Evolutionary conservation across 2,797 vertebrate genomes (phyloP).

Genomic region (Anabacerthia variegaticeps): DNA sequence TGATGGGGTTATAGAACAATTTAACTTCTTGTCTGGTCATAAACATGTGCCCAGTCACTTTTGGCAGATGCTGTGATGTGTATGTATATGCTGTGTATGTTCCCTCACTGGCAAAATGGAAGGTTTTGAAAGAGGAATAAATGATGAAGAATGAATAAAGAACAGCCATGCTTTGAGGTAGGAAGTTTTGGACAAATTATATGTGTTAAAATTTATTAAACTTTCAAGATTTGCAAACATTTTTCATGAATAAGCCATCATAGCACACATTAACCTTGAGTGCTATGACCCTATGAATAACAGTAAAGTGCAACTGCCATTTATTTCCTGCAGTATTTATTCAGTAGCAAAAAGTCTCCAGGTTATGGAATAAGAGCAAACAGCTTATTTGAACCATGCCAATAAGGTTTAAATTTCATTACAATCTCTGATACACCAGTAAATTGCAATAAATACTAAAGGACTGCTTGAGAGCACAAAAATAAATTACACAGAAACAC

Average conservation of each 20-base stretch:
- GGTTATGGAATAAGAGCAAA: background rate
- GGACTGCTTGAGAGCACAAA: background rate
- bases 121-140: background rate
- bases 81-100: background rate
- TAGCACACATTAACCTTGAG: background rate
- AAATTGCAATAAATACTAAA: background rate
- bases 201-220: background rate
- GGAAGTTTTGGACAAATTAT: background rate
- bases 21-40: background rate
- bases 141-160: background rate
- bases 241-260: background rate
- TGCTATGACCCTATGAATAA: background rate
- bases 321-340: background rate
- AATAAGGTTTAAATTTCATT: background rate
- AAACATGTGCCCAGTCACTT: background rate
- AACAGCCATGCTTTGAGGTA: background rate
- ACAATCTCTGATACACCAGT: background rate
- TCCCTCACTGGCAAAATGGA: background rate
- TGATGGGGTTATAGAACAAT: background rate
- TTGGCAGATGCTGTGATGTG: background rate
- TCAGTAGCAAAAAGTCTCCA: background rate
- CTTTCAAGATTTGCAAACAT: background rate
- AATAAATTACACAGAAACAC: background rate
- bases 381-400: background rate
- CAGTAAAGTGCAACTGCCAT: background rate